Conservation (phyloP, 1,140 invertebrate species). For the Aphaenogaster floridana region DNA sequence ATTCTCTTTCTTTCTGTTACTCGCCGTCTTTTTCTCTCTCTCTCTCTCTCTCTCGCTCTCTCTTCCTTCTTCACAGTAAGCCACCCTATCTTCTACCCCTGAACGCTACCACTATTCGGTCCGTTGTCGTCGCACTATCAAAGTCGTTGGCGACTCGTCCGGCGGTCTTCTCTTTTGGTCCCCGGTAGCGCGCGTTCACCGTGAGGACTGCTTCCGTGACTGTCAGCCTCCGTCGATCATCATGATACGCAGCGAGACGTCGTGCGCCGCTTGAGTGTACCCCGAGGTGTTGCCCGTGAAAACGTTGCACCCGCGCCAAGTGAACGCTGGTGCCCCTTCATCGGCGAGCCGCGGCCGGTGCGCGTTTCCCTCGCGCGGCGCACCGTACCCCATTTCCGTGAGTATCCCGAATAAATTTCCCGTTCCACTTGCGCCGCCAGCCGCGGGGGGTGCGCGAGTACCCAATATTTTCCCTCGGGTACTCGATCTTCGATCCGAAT, state of each 20-base stretch:
- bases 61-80: background rate
- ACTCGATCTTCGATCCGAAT: slow-evolving; percentile 31
- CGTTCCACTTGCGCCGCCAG: background rate
- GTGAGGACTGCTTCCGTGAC: background rate
- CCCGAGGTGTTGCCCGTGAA: slow-evolving; percentile 50
- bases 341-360: slow-evolving; percentile 7
- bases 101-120: slow-evolving; percentile 12
- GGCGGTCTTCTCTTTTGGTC: slow-evolving; percentile 1
- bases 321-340: slow-evolving; percentile 41
- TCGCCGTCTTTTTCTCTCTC: background rate
- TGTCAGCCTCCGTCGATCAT: slow-evolving; percentile 1
- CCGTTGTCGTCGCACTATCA: background rate
- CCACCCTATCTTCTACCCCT: background rate
- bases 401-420: slow-evolving; percentile 17
- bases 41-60: background rate
- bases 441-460: slow-evolving; percentile 3
- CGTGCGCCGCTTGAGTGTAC: slow-evolving; percentile 43
- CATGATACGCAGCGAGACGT: slow-evolving; percentile 38
- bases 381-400: slow-evolving; percentile 55
- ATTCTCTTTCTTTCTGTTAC: background rate
- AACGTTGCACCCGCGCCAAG: slow-evolving; percentile 43
- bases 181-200: slow-evolving; percentile 20
- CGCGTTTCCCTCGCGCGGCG: slow-evolving; percentile 7
- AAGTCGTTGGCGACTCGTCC: background rate
- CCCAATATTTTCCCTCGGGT: background rate